These are phyloP conservation scores for Neosilurus mollespiculum DNA, from an alignment of 2,797 vertebrate species.

Conservation along the genomic window DNA sequence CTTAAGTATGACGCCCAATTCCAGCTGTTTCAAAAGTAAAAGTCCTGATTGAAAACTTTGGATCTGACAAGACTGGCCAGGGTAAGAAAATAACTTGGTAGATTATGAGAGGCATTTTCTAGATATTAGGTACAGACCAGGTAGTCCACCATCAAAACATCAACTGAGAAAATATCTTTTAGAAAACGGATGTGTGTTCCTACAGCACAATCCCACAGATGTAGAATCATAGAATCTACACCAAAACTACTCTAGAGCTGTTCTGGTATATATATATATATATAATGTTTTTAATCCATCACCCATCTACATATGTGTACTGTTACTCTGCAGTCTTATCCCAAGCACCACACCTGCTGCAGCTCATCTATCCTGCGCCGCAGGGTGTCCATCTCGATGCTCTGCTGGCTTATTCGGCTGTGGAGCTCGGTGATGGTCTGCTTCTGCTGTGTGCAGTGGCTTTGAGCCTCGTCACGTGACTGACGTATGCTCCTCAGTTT, in stretches of 20 bases:
- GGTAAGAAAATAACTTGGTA: neutral
- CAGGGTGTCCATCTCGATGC: slow-evolving; percentile 77
- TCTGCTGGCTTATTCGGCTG: slow-evolving; percentile 76
- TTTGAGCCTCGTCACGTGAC: slow-evolving; percentile 86
- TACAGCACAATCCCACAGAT: neutral
- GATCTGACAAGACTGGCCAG: neutral
- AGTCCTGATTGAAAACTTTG: neutral
- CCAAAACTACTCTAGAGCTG: neutral
- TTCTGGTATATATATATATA: too few relatives aligned
- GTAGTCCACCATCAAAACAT: neutral
- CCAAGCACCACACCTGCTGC: slow-evolving; percentile 77
- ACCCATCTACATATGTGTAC: neutral
- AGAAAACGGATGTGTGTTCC: neutral
- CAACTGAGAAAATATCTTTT: too few relatives aligned
- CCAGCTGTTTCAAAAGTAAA: neutral
- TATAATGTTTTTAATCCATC: neutral
- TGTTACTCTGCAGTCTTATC: neutral
- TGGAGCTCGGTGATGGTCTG: slow-evolving; percentile 81
- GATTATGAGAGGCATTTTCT: neutral
- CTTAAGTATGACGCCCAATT: neutral
- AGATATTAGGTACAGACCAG: neutral
- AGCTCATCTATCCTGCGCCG: slow-evolving; percentile 81
- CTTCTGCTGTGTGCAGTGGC: slow-evolving; percentile 83
- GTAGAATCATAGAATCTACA: neutral
- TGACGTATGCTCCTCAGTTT: slow-evolving; percentile 79